Conservation (phyloP, 1,140 invertebrate genomes). For the Hirudo medicinalis region DNA sequence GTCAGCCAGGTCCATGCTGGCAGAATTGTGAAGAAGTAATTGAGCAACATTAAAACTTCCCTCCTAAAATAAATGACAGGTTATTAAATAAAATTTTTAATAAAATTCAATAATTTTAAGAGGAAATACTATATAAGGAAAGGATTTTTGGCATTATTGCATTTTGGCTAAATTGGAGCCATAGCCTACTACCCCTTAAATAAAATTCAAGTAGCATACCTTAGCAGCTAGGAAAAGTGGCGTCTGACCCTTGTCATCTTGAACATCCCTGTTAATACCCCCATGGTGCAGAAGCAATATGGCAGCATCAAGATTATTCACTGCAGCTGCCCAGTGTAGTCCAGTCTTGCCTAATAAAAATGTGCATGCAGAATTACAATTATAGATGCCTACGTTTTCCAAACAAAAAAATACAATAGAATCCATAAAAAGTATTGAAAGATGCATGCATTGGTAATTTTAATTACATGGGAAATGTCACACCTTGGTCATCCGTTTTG, state of each 20-base stretch:
- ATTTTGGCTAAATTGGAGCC: background rate
- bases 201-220: constrained; percentile 44
- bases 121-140: background rate
- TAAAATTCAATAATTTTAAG: background rate
- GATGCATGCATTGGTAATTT: background rate
- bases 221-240: constrained; percentile 83
- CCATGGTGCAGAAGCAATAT: constrained; percentile 75
- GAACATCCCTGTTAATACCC: constrained; percentile 77
- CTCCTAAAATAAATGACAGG: constrained; percentile 43
- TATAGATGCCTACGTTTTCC: background rate
- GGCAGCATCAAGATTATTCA: constrained; percentile 86
- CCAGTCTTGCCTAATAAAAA: constrained; percentile 59
- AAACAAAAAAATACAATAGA: background rate
- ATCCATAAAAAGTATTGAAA: background rate
- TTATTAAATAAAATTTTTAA: background rate
- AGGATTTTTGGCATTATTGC: background rate
- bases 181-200: background rate
- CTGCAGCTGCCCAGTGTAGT: constrained; percentile 88
- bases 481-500: constrained; percentile 75
- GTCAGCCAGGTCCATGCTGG: constrained; percentile 78
- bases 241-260: constrained; percentile 91
- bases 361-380: too few relatives aligned
- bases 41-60: constrained; percentile 82
- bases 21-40: constrained; percentile 73
- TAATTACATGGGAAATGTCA: constrained; percentile 13